A percentile compares a stretch with the other conserved stretches of the same genome.
Conservation (phyloP, 2,113 vertebrate species). For the Sciurus niger region DNA sequence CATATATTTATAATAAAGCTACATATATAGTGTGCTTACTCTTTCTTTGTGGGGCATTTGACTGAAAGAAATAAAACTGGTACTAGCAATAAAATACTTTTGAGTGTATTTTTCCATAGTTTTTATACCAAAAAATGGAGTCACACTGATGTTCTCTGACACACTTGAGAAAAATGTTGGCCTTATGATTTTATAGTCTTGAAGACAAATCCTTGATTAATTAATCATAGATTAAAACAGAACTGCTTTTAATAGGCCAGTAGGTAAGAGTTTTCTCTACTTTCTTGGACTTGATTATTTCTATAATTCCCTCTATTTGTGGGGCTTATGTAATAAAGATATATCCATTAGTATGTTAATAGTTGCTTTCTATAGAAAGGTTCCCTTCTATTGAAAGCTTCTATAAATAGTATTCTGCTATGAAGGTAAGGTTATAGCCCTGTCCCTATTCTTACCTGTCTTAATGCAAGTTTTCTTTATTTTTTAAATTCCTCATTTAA, state of each 20-base stretch:
- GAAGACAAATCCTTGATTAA: conserved; percentile 35
- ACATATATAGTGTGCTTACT: background rate
- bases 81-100: conserved; percentile 36
- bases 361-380: background rate
- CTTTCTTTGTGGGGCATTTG: conserved; percentile 44
- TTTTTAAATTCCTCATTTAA: background rate
- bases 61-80: conserved; percentile 36
- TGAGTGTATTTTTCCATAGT: background rate
- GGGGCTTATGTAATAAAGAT: background rate
- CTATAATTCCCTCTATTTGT: conserved; percentile 26
- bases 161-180: background rate
- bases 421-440: background rate
- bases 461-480: background rate
- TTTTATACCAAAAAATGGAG: background rate
- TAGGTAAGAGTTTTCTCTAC: conserved; percentile 6
- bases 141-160: background rate
- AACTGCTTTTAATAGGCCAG: background rate
- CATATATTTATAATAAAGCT: conserved; percentile 36
- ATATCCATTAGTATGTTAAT: conserved; percentile 4
- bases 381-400: background rate
- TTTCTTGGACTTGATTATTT: background rate
- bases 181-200: background rate
- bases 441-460: conserved; percentile 14
- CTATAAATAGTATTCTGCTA: conserved; percentile 31
- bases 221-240: conserved; percentile 17